Conservation (phyloP, 2,113 vertebrate species). For the Rafetus swinhoei region DNA sequence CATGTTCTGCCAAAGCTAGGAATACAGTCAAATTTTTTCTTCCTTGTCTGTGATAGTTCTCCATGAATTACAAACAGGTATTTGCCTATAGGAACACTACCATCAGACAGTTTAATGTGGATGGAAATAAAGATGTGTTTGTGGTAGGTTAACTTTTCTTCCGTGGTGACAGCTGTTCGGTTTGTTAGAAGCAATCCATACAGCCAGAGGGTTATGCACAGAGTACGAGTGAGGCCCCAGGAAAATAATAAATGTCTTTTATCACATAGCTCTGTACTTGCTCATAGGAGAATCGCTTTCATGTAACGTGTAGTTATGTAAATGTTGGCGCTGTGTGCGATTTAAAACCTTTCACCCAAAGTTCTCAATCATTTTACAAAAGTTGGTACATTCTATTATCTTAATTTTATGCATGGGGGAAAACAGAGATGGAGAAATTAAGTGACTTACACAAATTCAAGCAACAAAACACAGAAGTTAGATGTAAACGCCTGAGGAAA, state of each 20-base stretch:
- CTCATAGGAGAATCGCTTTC: neutral
- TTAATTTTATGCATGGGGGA: neutral
- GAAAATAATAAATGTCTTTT: neutral
- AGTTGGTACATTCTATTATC: neutral
- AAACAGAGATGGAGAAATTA: neutral
- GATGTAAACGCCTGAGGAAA: neutral
- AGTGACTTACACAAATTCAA: neutral
- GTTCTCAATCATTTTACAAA: neutral
- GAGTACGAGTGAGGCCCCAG: neutral
- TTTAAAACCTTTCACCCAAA: neutral
- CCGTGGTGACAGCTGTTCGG: neutral
- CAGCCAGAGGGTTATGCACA: neutral
- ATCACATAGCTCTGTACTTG: neutral
- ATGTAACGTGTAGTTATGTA: neutral
- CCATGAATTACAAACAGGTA: too few species aligned
- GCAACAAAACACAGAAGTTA: neutral
- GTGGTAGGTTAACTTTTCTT: neutral
- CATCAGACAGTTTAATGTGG: neutral
- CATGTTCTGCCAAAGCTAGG: neutral
- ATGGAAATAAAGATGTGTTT: neutral
- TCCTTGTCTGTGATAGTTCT: too few species aligned
- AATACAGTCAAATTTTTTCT: neutral
- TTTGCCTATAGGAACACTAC: neutral
- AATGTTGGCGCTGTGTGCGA: neutral
- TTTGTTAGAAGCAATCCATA: accelerated